phyloP scores from a whole-genome alignment of 2,888 invertebrate species.

The Dryomyza anilis region DNA sequence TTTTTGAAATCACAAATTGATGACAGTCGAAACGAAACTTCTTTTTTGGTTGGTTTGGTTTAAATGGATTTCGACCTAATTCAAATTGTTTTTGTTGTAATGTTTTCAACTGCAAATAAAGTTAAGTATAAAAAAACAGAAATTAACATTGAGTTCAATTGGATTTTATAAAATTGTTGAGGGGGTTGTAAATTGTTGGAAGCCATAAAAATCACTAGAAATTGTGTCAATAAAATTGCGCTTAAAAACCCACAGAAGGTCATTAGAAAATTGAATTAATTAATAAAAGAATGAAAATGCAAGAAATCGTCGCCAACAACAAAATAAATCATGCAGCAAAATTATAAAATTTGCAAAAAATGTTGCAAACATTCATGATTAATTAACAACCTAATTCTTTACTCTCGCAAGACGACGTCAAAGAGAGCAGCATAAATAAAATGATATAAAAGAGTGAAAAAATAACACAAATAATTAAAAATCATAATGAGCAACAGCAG shows the following conservation, averaged over 20 bases:
- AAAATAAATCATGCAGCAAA: no score
- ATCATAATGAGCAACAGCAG: neutral
- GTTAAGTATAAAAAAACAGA: conserved; percentile 9
- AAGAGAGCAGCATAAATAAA: neutral
- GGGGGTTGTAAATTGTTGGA: neutral
- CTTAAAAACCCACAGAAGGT: neutral
- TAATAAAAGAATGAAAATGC: no score
- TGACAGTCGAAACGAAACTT: conserved; percentile 25
- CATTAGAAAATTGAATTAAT: neutral
- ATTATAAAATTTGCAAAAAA: no score
- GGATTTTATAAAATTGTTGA: conserved; percentile 12
- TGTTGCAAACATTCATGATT: no score
- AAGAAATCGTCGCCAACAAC: no score
- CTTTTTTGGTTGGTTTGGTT: neutral
- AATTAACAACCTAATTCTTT: neutral
- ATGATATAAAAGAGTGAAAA: neutral
- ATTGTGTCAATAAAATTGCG: neutral
- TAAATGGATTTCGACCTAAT: neutral
- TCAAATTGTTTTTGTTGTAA: neutral
- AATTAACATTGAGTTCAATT: conserved; percentile 1
- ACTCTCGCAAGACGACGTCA: neutral
- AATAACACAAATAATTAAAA: neutral
- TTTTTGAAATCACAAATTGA: conserved; percentile 38
- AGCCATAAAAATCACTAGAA: neutral
- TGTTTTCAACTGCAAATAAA: conserved; percentile 21